Percentiles rank a stretch among this genome's conserved stretches.
These are phyloP conservation scores for Chaenodraco wilsoni DNA, from an alignment of 2,797 vertebrate genomes.

Conservation along the genomic window DNA sequence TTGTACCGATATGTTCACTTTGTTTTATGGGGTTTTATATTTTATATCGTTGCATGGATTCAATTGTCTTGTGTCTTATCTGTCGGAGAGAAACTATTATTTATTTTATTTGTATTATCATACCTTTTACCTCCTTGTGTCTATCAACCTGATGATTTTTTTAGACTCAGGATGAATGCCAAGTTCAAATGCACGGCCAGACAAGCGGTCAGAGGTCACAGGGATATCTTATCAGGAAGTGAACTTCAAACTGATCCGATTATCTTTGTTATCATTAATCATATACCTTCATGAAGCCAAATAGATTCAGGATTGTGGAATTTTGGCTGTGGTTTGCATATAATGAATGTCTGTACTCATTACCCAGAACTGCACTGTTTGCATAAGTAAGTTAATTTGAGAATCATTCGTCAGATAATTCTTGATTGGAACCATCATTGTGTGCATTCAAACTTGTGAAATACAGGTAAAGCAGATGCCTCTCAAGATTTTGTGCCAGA, in stretches of 20 bases:
- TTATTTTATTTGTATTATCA: no score
- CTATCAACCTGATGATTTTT: no score
- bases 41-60: no score
- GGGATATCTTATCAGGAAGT: neutral
- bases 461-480: neutral
- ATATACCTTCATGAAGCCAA: neutral
- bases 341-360: neutral
- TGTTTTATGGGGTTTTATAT: no score
- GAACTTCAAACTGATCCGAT: conserved; percentile 12
- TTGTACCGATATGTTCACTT: no score
- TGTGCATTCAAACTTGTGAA: neutral
- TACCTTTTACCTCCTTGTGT: no score
- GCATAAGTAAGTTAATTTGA: conserved; percentile 3
- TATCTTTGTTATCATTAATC: conserved; percentile 1
- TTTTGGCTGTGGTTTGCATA: neutral
- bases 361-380: conserved; percentile 1
- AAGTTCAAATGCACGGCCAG: neutral
- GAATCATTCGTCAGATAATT: no score
- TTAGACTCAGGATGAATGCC: conserved; percentile 1
- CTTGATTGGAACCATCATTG: neutral
- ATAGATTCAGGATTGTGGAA: neutral
- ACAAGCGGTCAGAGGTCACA: neutral
- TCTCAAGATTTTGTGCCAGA: conserved; percentile 11
- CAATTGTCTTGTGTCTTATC: no score
- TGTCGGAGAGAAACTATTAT: no score